Percentiles rank a stretch among this genome's conserved stretches.
Conservation (phyloP, 2,113 vertebrate genomes). For the Hemibagrus wyckioides region DNA sequence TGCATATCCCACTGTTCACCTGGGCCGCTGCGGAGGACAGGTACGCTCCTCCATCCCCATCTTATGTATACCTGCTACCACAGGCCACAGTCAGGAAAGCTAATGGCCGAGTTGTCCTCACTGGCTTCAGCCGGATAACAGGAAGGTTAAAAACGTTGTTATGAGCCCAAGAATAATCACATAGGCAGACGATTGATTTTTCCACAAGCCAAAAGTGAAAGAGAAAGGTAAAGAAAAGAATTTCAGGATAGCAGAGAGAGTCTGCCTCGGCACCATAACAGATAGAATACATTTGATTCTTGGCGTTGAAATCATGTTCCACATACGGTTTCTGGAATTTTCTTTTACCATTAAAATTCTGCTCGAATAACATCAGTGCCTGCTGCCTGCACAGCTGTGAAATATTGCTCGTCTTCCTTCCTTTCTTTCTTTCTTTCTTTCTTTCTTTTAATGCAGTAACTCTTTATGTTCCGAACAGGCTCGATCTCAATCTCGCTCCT, state of each 20-base stretch:
- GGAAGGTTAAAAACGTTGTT: neutral
- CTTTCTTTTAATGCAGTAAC: neutral
- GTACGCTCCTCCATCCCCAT: conserved; percentile 35
- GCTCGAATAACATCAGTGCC: conserved; percentile 34
- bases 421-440: neutral
- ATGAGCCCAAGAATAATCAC: conserved; percentile 23
- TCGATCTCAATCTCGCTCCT: conserved; percentile 31
- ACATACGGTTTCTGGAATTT: conserved; percentile 40
- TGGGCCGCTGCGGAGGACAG: conserved; percentile 56
- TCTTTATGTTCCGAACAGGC: conserved; percentile 15
- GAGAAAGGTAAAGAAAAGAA: conserved; percentile 32
- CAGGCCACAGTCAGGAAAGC: neutral
- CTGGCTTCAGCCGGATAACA: neutral
- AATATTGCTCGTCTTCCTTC: neutral
- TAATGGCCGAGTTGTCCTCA: neutral
- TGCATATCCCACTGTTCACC: conserved; percentile 55
- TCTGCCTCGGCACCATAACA: neutral
- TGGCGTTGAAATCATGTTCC: neutral
- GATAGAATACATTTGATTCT: neutral
- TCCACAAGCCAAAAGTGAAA: neutral
- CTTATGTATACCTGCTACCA: conserved; percentile 9
- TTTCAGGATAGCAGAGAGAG: conserved; percentile 28
- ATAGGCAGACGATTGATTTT: conserved; percentile 6
- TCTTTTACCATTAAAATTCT: conserved; percentile 50
- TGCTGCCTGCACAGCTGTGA: conserved; percentile 2